phyloP scores from a whole-genome alignment of 53 echinoderm and acorn worm species.

The Henricia sp. region DNA sequence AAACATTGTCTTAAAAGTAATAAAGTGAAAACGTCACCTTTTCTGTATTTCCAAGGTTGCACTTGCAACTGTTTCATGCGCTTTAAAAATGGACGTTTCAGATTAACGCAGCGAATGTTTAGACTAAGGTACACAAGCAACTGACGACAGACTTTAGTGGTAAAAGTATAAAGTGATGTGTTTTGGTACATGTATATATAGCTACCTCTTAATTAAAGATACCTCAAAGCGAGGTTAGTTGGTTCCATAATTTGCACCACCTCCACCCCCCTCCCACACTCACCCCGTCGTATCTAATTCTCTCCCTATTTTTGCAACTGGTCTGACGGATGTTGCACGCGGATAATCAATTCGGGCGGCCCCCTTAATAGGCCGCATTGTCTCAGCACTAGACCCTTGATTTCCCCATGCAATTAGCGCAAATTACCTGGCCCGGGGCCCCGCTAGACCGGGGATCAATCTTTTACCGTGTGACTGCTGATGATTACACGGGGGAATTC shows the following conservation, averaged over 20 bases:
- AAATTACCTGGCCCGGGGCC: conserved; percentile 49
- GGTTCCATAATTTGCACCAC: not conserved
- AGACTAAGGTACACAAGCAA: too few species aligned
- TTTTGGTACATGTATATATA: too few species aligned
- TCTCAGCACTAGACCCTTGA: conserved; percentile 42
- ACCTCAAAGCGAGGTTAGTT: not conserved
- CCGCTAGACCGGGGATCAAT: conserved; percentile 55
- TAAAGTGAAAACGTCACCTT: too few species aligned
- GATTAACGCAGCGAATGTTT: too few species aligned
- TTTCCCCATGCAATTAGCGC: conserved; percentile 64
- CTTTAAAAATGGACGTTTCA: too few species aligned
- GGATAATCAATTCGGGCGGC: conserved; percentile 31
- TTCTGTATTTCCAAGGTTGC: too few species aligned
- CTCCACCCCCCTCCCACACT: not conserved
- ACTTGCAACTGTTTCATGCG: too few species aligned
- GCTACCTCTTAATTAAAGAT: not conserved
- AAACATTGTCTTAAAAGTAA: too few species aligned
- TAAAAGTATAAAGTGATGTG: too few species aligned
- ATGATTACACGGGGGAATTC: conserved; percentile 7
- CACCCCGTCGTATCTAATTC: not conserved
- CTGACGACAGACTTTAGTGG: too few species aligned
- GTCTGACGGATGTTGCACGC: not conserved
- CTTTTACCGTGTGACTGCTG: conserved; percentile 28
- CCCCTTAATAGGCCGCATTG: conserved; percentile 57
- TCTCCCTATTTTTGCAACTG: not conserved